phyloP scores from a whole-genome alignment of 2,797 vertebrate genomes.

The Stomatorhinus walkeri region DNA sequence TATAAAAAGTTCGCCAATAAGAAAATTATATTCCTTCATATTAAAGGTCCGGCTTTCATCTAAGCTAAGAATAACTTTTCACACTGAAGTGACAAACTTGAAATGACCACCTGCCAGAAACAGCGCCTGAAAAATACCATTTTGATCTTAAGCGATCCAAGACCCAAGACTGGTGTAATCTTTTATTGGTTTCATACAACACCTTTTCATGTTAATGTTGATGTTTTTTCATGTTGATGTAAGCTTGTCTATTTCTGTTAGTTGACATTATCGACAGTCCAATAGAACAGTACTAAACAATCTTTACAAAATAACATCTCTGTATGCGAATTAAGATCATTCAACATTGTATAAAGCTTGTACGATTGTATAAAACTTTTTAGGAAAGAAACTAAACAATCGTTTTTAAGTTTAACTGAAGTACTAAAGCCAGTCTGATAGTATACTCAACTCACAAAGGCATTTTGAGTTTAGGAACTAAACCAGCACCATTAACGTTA shows the following conservation, averaged over 20 bases:
- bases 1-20: neutral
- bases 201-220: neutral
- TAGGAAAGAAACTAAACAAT: neutral
- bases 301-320: neutral
- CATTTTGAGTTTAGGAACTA: neutral
- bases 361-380: neutral
- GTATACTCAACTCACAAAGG: neutral
- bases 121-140: neutral
- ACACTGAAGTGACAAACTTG: conserved; percentile 12
- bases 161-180: neutral
- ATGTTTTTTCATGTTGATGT: no score
- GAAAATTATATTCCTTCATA: neutral
- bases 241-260: neutral
- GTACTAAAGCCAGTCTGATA: neutral
- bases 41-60: neutral
- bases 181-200: neutral
- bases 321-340: neutral
- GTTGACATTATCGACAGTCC: neutral
- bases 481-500: neutral
- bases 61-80: conserved; percentile 31
- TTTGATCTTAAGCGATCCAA: neutral
- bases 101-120: neutral
- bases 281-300: neutral
- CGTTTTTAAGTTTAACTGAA: neutral
- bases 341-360: neutral